Percentiles rank a stretch among this genome's conserved stretches.
Conservation (phyloP, 2,113 vertebrate species). For the Pampusana beccarii region DNA sequence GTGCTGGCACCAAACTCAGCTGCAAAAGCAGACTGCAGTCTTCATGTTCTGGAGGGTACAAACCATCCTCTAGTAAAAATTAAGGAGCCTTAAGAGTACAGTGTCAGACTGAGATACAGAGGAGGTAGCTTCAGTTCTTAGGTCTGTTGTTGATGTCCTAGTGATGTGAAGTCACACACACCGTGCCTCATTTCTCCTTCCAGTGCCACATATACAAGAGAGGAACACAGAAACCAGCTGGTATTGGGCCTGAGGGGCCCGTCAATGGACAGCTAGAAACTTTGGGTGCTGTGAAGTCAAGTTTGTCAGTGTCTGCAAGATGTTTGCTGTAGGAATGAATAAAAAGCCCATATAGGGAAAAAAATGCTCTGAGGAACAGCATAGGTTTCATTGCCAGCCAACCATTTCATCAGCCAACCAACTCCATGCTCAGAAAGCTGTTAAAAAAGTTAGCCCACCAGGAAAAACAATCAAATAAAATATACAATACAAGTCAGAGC, state of each 20-base stretch:
- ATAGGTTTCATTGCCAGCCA: background rate
- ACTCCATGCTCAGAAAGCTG: background rate
- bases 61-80: background rate
- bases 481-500: background rate
- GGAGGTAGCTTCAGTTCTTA: background rate
- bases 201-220: background rate
- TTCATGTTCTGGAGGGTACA: background rate
- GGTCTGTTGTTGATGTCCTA: background rate
- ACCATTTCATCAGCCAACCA: background rate
- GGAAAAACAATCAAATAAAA: background rate
- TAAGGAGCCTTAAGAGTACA: too few species aligned
- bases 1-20: background rate
- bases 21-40: background rate
- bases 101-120: background rate
- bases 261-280: background rate
- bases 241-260: background rate
- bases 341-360: background rate
- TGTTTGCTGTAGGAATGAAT: accelerated
- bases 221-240: background rate
- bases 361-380: background rate
- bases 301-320: background rate
- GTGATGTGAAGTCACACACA: background rate
- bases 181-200: background rate
- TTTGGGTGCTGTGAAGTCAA: background rate
- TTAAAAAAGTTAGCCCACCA: background rate